phyloP scores from a whole-genome alignment of 2,888 invertebrate genomes.

The Malachius bipustulatus region DNA sequence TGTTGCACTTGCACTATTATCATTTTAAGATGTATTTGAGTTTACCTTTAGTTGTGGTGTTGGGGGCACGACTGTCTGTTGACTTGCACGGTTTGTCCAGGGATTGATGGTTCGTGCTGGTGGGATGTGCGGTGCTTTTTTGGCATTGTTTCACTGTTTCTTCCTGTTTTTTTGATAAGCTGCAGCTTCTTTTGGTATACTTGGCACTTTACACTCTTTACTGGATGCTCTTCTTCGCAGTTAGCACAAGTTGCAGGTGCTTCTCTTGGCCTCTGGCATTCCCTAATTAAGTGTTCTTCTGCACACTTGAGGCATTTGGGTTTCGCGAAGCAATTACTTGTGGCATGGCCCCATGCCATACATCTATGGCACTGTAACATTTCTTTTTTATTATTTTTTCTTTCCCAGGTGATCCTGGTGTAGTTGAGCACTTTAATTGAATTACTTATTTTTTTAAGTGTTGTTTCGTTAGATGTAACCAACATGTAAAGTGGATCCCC shows the following conservation, averaged over 20 bases:
- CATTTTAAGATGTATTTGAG: no score
- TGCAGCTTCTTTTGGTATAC: constrained; percentile 15
- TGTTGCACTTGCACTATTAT: no score
- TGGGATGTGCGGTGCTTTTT: no score
- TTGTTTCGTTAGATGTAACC: constrained; percentile 2
- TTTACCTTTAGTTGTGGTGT: no score
- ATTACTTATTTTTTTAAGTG: background rate
- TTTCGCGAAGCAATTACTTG: constrained; percentile 19
- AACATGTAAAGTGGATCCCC: constrained; percentile 1
- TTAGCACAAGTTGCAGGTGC: constrained; percentile 24
- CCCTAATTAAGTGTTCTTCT: constrained; percentile 20
- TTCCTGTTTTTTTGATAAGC: no score
- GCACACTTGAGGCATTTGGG: constrained; percentile 23
- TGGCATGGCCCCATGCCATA: constrained; percentile 25
- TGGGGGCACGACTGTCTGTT: no score
- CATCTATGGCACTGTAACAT: constrained; percentile 24
- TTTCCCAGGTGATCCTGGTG: constrained; percentile 17
- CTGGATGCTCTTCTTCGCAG: constrained; percentile 23
- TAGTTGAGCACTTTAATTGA: constrained; percentile 5
- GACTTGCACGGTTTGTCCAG: no score
- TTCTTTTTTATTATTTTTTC: constrained; percentile 18
- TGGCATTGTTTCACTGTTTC: no score
- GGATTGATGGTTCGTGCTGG: no score
- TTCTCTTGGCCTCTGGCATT: constrained; percentile 20
- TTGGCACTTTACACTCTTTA: constrained; percentile 20